Conservation (phyloP, 2,888 invertebrate species). For the Drosophila eohydei region DNA sequence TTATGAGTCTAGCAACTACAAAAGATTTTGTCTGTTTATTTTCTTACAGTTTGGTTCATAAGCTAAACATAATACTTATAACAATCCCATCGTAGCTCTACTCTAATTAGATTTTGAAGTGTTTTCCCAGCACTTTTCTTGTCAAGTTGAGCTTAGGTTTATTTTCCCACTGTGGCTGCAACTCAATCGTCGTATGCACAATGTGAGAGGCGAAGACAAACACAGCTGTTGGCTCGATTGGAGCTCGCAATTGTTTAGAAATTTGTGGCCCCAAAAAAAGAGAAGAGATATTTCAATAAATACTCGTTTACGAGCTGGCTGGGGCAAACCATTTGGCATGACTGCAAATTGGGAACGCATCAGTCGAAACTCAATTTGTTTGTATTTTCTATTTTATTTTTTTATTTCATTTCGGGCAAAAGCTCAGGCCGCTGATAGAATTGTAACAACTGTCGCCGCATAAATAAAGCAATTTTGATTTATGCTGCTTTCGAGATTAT, state of each 20-base stretch:
- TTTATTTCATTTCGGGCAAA: constrained; percentile 30
- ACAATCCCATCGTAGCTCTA: constrained; percentile 9
- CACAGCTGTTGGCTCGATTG: constrained; percentile 59
- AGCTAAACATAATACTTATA: constrained; percentile 11
- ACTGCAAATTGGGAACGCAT: constrained; percentile 68
- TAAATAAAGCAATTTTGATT: constrained; percentile 79
- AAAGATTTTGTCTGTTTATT: background rate
- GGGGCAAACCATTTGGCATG: constrained; percentile 60
- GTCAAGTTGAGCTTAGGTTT: background rate
- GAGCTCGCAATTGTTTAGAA: constrained; percentile 64
- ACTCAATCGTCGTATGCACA: constrained; percentile 22
- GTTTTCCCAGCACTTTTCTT: constrained; percentile 14
- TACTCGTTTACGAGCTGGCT: constrained; percentile 46
- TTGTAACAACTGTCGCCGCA: constrained; percentile 80
- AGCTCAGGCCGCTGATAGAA: constrained; percentile 71
- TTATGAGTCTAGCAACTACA: background rate
- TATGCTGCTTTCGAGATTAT: constrained; percentile 71
- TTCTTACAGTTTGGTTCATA: background rate
- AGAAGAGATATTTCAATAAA: constrained; percentile 62
- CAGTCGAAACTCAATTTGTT: constrained; percentile 65
- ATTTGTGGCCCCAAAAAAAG: constrained; percentile 60
- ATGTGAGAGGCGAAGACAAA: constrained; percentile 42
- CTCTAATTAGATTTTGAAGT: constrained; percentile 35
- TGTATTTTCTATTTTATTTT: constrained; percentile 36
- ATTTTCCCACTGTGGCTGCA: constrained; percentile 7